Conservation (phyloP, 2,888 invertebrate genomes). For the Chrysina gloriosa region DNA sequence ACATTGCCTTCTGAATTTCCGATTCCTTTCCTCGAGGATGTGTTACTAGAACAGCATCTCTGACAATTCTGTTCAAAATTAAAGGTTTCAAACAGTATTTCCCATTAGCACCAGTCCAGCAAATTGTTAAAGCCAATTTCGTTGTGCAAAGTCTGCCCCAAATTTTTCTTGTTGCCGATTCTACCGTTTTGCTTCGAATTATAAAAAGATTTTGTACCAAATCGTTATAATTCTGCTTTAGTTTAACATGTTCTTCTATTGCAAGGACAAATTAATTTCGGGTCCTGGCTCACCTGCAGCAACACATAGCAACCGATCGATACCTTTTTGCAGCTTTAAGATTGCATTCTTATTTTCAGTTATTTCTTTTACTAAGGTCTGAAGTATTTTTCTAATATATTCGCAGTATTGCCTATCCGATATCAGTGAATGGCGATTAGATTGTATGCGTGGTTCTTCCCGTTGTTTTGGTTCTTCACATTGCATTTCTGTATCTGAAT, state of each 20-base stretch:
- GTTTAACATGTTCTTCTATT: slow-evolving; percentile 44
- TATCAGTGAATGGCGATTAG: not conserved
- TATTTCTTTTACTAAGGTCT: slow-evolving; percentile 31
- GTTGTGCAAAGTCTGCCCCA: slow-evolving; percentile 44
- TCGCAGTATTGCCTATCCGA: slow-evolving; percentile 28
- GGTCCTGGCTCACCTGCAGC: slow-evolving; percentile 44
- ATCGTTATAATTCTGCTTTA: slow-evolving; percentile 42
- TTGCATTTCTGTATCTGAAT: slow-evolving; percentile 15
- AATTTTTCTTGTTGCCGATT: slow-evolving; percentile 44
- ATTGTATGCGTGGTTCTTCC: not conserved
- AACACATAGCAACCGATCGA: slow-evolving; percentile 40
- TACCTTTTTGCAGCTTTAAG: slow-evolving; percentile 38
- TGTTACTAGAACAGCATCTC: slow-evolving; percentile 44
- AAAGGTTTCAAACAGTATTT: slow-evolving; percentile 43
- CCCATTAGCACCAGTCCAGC: slow-evolving; percentile 46
- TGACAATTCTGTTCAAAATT: slow-evolving; percentile 40
- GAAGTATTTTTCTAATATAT: slow-evolving; percentile 39
- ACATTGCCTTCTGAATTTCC: slow-evolving; percentile 45
- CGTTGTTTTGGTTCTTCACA: not conserved
- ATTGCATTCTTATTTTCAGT: slow-evolving; percentile 36
- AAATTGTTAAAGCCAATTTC: slow-evolving; percentile 42
- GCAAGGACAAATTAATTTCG: slow-evolving; percentile 40
- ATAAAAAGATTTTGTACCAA: slow-evolving; percentile 39
- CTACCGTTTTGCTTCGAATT: slow-evolving; percentile 45
- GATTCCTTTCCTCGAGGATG: slow-evolving; percentile 45